Evolutionary conservation across 2,888 invertebrate genomes (phyloP).

Genomic region (Tetragonula carbonaria): DNA sequence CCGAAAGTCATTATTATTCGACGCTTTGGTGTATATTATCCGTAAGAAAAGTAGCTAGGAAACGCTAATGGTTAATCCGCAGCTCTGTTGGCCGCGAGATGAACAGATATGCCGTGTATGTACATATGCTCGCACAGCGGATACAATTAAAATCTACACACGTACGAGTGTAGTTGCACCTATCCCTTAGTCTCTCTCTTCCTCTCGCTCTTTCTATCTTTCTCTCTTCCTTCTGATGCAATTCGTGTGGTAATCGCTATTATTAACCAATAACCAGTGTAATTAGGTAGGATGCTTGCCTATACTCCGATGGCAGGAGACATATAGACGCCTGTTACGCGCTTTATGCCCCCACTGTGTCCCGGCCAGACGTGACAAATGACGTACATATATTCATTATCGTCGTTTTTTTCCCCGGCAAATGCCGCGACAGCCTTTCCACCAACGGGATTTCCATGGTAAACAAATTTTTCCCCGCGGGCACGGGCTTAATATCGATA

Average conservation of each 20-base stretch:
- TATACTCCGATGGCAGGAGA: conserved; percentile 54
- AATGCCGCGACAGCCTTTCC: conserved; percentile 9
- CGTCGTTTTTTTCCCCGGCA: conserved; percentile 14
- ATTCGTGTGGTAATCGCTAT: conserved; percentile 69
- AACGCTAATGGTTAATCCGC: conserved; percentile 65
- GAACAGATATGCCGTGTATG: conserved; percentile 61
- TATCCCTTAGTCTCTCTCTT: not conserved
- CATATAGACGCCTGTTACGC: conserved; percentile 62
- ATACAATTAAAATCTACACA: conserved; percentile 66
- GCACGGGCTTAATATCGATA: not conserved
- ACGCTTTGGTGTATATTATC: conserved; percentile 60
- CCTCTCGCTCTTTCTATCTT: not conserved
- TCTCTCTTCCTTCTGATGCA: conserved; percentile 58
- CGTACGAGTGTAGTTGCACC: not conserved
- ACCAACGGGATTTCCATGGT: conserved; percentile 27
- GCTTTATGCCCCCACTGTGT: conserved; percentile 34
- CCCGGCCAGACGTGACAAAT: conserved; percentile 31
- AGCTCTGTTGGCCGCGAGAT: conserved; percentile 54
- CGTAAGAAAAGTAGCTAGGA: conserved; percentile 58
- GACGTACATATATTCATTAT: conserved; percentile 30
- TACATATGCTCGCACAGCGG: conserved; percentile 57
- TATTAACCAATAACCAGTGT: conserved; percentile 71
- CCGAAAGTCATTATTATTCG: conserved; percentile 59
- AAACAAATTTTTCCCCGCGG: conserved; percentile 29
- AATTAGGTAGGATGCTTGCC: conserved; percentile 64